Evolutionary conservation across 2,113 vertebrate genomes (phyloP).

Genomic region (Phalacrocorax brasilianus): DNA sequence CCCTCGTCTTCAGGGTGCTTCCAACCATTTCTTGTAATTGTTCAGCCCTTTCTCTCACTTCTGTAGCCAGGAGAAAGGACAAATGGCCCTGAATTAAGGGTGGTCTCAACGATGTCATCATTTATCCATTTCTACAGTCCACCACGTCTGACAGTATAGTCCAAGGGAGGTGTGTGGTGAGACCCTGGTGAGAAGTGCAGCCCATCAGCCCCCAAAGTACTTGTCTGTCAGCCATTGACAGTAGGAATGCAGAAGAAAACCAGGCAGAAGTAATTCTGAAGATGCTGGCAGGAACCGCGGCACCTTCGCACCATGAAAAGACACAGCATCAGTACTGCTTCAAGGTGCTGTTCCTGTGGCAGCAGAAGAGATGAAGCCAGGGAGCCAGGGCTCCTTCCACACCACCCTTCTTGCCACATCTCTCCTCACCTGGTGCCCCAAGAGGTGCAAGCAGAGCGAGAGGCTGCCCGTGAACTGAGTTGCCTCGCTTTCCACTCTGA

Average conservation of each 20-base stretch:
- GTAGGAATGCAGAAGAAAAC: neutral
- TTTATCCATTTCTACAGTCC: neutral
- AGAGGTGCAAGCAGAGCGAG: neutral
- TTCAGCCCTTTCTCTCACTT: neutral
- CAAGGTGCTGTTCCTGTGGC: neutral
- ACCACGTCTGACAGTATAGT: rapidly evolving
- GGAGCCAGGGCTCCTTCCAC: neutral
- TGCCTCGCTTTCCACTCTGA: neutral
- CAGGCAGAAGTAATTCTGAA: neutral
- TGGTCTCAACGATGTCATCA: rapidly evolving
- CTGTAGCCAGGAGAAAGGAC: neutral
- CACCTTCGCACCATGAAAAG: neutral
- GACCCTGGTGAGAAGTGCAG: neutral
- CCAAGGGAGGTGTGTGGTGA: neutral
- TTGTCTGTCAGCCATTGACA: neutral
- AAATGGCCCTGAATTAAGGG: neutral
- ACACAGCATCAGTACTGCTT: neutral
- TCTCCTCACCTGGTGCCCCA: neutral
- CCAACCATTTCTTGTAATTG: neutral
- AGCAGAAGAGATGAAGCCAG: neutral
- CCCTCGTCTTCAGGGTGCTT: neutral
- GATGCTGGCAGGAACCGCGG: neutral
- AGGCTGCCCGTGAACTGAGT: neutral
- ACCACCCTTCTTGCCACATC: neutral
- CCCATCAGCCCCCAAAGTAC: neutral